Conservation (phyloP, 2,888 invertebrate genomes). For the Drosophila macrospina region DNA sequence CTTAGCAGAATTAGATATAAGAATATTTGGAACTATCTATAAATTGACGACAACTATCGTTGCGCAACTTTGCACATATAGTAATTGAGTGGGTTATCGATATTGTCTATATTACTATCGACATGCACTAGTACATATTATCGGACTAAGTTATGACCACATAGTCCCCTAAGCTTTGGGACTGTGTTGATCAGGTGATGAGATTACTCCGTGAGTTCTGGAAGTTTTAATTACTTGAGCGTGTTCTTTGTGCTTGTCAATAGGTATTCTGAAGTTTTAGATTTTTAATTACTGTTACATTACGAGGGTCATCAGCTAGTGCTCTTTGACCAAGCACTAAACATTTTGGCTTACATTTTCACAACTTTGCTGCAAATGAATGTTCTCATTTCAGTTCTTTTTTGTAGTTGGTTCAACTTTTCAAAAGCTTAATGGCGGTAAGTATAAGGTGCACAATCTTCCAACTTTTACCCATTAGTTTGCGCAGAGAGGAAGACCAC, state of each 20-base stretch:
- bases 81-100: too few species aligned
- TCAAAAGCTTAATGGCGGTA: constrained; percentile 69
- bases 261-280: neutral
- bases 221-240: neutral
- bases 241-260: neutral
- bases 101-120: too few species aligned
- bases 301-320: constrained; percentile 7
- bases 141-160: too few species aligned
- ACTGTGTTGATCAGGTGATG: neutral
- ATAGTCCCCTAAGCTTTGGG: too few species aligned
- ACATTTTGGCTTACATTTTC: constrained; percentile 50
- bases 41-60: too few species aligned
- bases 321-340: constrained; percentile 24
- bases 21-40: too few species aligned
- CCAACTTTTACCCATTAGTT: constrained; percentile 74
- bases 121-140: too few species aligned
- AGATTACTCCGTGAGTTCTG: neutral
- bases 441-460: constrained; percentile 63
- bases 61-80: too few species aligned
- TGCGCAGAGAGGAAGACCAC: constrained; percentile 11
- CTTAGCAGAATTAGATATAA: too few species aligned
- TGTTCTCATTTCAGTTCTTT: constrained; percentile 35
- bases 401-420: constrained; percentile 66
- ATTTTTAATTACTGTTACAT: constrained; percentile 23
- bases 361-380: constrained; percentile 64